A percentile compares a stretch with the other conserved stretches of the same genome.
Conservation (phyloP, 92 coral and sea anemone species). For the Zoanthus sansibaricus region DNA sequence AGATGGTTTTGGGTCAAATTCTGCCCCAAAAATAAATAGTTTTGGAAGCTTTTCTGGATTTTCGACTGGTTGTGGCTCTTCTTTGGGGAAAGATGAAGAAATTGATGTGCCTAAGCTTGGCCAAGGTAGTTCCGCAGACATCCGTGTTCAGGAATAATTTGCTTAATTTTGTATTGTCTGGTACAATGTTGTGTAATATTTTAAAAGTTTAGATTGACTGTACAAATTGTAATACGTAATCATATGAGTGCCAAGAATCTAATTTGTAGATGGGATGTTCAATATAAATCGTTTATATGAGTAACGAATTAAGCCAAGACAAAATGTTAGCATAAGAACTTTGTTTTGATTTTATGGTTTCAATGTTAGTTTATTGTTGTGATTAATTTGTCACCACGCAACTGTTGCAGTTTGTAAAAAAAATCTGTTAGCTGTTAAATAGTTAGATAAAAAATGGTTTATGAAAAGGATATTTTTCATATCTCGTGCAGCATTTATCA, state of each 20-base stretch:
- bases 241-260: conserved; percentile 28
- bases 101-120: conserved; percentile 69
- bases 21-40: conserved; percentile 43
- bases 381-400: not conserved
- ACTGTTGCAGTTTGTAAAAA: not conserved
- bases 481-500: not conserved
- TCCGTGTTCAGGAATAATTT: conserved; percentile 34
- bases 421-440: not conserved
- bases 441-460: not conserved
- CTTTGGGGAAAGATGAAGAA: conserved; percentile 71
- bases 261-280: conserved; percentile 33
- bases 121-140: conserved; percentile 32
- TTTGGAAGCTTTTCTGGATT: conserved; percentile 71
- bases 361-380: not conserved
- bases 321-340: not conserved
- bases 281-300: conserved; percentile 3
- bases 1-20: conserved; percentile 17
- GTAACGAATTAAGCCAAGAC: conserved; percentile 5
- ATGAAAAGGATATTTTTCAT: not conserved
- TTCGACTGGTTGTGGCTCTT: conserved; percentile 67
- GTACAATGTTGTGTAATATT: conserved; percentile 46
- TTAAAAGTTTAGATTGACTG: conserved; percentile 20
- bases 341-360: conserved; percentile 4
- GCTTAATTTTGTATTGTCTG: conserved; percentile 31
- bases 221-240: conserved; percentile 42